Evolutionary conservation across 2,797 vertebrate genomes (phyloP).

Genomic region (Notolepis coatsorum): DNA sequence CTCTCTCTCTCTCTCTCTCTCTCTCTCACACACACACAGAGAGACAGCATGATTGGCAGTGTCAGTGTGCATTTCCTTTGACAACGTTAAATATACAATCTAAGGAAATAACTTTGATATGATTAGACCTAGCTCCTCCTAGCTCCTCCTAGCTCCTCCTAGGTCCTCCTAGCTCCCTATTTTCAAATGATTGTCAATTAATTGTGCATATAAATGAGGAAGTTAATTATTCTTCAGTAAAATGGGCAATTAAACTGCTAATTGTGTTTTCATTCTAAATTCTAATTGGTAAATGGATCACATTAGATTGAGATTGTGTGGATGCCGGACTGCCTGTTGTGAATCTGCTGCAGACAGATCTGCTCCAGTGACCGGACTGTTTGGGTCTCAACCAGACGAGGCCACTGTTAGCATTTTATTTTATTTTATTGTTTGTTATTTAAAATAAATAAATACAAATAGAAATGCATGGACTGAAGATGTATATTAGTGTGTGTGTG

Average conservation of each 20-base stretch:
- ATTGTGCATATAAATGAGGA: conserved; percentile 96
- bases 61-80: conserved; percentile 39
- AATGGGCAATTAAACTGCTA: conserved; percentile 97
- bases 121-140: conserved; percentile 76
- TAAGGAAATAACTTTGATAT: conserved; percentile 74
- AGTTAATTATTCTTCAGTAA: conserved; percentile 94
- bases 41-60: conserved; percentile 17
- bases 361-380: too few species aligned
- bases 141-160: conserved; percentile 11
- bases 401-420: too few species aligned
- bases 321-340: conserved; percentile 15
- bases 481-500: too few species aligned
- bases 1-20: not conserved
- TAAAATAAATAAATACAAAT: too few species aligned
- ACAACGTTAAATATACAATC: conserved; percentile 61
- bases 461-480: too few species aligned
- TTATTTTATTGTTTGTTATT: too few species aligned
- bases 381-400: too few species aligned
- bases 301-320: conserved; percentile 89
- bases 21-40: not conserved
- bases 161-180: conserved; percentile 62
- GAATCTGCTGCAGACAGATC: conserved; percentile 5
- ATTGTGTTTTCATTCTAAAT: conserved; percentile 88
- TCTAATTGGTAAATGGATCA: conserved; percentile 92
- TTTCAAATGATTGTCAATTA: conserved; percentile 96